Base-by-base conservation (phyloP, 1,140 invertebrate species). In the Musca vetustissima region DNA sequence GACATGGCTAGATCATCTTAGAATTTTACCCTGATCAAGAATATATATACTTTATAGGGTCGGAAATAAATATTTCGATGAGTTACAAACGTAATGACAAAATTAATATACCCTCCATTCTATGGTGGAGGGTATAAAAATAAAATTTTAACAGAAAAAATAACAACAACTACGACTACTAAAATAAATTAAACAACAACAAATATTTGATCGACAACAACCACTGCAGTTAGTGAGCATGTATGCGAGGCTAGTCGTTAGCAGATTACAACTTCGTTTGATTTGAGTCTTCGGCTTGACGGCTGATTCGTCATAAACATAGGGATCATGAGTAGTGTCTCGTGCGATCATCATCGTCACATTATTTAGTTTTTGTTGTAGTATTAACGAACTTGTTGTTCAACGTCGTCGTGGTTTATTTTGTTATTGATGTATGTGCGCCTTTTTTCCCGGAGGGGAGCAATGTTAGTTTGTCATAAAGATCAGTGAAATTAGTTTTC, bases 401-500 rank as follows among this genome's bases (percentile, higher is more conserved):
- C 68, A 28, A 28, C 53, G 53, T n/a, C n/a, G 21, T 53, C 22
- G n/a, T 61, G n/a, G n/a, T n/a, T n/a, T 36, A 19, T 13, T 36
- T 43, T 50, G 61, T n/a, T 68, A 50, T 36, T 28, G 8, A 4
- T 61, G 55, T 43, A 2, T 2, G 36, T 43, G 36, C 36, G 36
- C 36, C 36, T 43, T 69, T n/a, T 65, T 55, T 25, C 50, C 25
- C 61, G n/a, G n/a, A 52, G 53, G 64, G 49, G 55, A 65, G 65
- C 36, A 48, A 50, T 55, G 59, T 55, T 47, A 59, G 67, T 70
- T 70, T 61, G 64, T 70, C 69, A 61, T 48, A 64, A 55, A 47
- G 64, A 66, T 66, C 64, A 52, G 64, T 49, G 47, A 49, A 52
- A 59, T 61, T 65, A 70, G 69, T 70, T 61, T 70, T 61, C 64